Conservation (phyloP, 2,888 invertebrate species). For the Cylloceria caligata region DNA sequence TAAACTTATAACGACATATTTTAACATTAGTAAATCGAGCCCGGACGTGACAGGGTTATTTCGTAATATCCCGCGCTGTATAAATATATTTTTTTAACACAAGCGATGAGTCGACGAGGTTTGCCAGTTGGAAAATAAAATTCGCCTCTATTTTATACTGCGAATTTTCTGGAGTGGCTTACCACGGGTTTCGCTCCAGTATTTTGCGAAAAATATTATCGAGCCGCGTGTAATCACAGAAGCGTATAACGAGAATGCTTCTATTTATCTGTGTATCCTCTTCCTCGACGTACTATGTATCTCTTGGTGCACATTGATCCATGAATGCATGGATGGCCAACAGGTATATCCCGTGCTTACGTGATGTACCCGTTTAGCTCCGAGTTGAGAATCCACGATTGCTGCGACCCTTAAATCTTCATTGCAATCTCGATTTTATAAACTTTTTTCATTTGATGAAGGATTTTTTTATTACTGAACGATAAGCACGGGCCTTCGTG, state of each 20-base stretch:
- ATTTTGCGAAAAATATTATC: neutral
- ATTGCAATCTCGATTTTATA: neutral
- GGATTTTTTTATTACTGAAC: neutral
- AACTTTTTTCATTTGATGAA: neutral
- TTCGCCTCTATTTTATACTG: neutral
- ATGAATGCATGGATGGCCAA: neutral
- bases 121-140: no score
- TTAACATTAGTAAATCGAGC: no score
- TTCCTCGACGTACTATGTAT: neutral
- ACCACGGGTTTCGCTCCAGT: neutral
- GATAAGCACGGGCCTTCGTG: no score
- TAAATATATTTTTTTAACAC: no score
- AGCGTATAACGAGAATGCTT: neutral
- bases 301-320: neutral
- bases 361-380: neutral
- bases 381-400: neutral
- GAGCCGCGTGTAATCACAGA: neutral
- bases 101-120: no score
- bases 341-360: no score
- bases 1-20: no score
- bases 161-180: neutral
- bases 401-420: neutral
- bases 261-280: neutral
- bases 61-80: no score
- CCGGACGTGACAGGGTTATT: no score